Conservation (phyloP, 1,140 invertebrate genomes). For the Tetragnatha versicolor region DNA sequence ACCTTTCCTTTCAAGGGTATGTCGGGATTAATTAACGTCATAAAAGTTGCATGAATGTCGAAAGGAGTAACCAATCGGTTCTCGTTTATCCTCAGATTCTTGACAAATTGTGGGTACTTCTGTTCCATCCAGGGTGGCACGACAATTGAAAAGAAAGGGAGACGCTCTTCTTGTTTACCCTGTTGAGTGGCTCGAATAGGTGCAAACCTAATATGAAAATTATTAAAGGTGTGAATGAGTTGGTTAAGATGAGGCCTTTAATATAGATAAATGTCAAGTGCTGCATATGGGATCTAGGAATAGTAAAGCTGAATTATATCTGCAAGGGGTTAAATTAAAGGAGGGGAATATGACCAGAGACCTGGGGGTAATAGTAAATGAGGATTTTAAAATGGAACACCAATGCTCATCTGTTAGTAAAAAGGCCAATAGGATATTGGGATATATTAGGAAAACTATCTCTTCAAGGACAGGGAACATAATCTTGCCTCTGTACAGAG, state of each 20-base stretch:
- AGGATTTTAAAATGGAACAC: too few relatives aligned
- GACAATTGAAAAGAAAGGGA: conserved; percentile 83
- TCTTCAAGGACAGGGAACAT: too few relatives aligned
- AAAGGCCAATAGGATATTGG: too few relatives aligned
- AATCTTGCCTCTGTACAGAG: too few relatives aligned
- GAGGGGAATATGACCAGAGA: too few relatives aligned
- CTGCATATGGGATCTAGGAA: neutral
- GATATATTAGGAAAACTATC: too few relatives aligned
- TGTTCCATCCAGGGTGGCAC: conserved; percentile 75
- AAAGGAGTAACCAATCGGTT: conserved; percentile 80
- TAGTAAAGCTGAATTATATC: neutral
- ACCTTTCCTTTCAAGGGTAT: conserved; percentile 67
- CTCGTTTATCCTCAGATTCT: conserved; percentile 73
- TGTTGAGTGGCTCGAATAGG: conserved; percentile 79
- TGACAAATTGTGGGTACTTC: conserved; percentile 70
- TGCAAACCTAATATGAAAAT: conserved; percentile 73
- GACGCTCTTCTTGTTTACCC: conserved; percentile 86
- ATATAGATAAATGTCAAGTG: too few relatives aligned
- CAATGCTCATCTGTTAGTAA: too few relatives aligned
- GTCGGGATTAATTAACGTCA: conserved; percentile 70
- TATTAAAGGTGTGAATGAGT: neutral
- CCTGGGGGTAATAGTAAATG: too few relatives aligned
- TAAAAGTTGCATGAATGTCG: conserved; percentile 78
- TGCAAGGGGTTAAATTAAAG: neutral
- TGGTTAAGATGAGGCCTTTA: too few relatives aligned